phyloP scores from a whole-genome alignment of 1,140 invertebrate genomes.

The Drosophila sucinea region DNA sequence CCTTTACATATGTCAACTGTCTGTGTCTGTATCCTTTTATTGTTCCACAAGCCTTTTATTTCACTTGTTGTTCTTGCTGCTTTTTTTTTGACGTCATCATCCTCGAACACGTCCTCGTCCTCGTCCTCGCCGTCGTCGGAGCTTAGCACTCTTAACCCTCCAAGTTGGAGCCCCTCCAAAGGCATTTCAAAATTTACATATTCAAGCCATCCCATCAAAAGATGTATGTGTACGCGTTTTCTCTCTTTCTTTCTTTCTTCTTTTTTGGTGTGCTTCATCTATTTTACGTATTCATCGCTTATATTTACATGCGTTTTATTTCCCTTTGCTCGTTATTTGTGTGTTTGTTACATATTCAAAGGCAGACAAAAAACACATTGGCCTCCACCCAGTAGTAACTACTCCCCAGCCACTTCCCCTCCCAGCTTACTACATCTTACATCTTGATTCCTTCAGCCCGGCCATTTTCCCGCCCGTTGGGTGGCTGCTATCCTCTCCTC shows the following conservation, averaged over 20 bases:
- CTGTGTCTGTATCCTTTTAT: slow-evolving; percentile 27
- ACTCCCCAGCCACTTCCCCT: background rate
- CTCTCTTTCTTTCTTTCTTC: no score
- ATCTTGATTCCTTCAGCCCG: background rate
- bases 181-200: slow-evolving; percentile 6
- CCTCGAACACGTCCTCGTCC: slow-evolving; percentile 17
- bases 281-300: slow-evolving; percentile 74
- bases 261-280: slow-evolving; percentile 68
- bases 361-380: slow-evolving; percentile 2
- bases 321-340: slow-evolving; percentile 44
- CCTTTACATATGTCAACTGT: slow-evolving; percentile 15
- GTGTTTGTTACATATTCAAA: slow-evolving; percentile 47
- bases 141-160: slow-evolving; percentile 32
- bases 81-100: slow-evolving; percentile 14
- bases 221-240: background rate
- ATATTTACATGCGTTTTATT: slow-evolving; percentile 75
- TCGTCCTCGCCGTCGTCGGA: slow-evolving; percentile 11
- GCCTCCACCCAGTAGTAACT: background rate
- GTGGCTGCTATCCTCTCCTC: no score
- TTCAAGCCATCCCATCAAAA: background rate
- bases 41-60: slow-evolving; percentile 43
- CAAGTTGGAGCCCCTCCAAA: background rate
- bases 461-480: no score
- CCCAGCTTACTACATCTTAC: background rate
- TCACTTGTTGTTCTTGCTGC: slow-evolving; percentile 41